phyloP scores from a whole-genome alignment of 2,113 vertebrate species.

The Hyaena hyaena region DNA sequence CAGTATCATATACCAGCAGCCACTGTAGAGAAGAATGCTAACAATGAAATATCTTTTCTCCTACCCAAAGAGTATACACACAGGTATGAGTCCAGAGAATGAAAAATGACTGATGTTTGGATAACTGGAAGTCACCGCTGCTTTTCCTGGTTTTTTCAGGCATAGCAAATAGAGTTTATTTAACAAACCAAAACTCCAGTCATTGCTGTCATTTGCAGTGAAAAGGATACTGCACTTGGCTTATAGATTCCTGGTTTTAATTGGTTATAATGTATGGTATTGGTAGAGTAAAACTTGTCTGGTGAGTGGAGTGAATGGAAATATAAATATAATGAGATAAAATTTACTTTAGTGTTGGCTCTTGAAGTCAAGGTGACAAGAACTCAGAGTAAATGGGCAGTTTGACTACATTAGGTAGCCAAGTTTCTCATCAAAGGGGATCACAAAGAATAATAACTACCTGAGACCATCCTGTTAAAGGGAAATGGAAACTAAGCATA shows the following conservation, averaged over 20 bases:
- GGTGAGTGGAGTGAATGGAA: not conserved
- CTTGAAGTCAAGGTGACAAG: not conserved
- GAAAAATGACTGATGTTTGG: not conserved
- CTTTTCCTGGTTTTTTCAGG: not conserved
- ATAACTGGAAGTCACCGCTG: not conserved
- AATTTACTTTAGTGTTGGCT: not conserved
- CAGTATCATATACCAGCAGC: constrained; percentile 93
- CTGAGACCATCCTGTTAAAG: not conserved
- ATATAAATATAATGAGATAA: not conserved
- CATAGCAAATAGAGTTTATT: not conserved
- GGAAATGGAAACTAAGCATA: not conserved
- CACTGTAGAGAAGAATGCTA: constrained; percentile 92
- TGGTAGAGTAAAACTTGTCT: constrained; percentile 9
- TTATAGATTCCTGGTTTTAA: not conserved
- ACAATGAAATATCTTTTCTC: constrained; percentile 95
- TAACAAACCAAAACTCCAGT: not conserved
- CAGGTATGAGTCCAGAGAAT: constrained; percentile 84
- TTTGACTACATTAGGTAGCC: not conserved
- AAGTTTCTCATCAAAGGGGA: not conserved
- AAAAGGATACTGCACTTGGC: not conserved
- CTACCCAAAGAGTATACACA: constrained; percentile 94
- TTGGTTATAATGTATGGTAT: not conserved
- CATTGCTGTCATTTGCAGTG: not conserved
- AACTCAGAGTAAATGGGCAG: not conserved
- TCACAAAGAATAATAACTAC: not conserved